Evolutionary conservation across 2,888 invertebrate genomes (phyloP).

Genomic region (Leptogaster cylindrica): DNA sequence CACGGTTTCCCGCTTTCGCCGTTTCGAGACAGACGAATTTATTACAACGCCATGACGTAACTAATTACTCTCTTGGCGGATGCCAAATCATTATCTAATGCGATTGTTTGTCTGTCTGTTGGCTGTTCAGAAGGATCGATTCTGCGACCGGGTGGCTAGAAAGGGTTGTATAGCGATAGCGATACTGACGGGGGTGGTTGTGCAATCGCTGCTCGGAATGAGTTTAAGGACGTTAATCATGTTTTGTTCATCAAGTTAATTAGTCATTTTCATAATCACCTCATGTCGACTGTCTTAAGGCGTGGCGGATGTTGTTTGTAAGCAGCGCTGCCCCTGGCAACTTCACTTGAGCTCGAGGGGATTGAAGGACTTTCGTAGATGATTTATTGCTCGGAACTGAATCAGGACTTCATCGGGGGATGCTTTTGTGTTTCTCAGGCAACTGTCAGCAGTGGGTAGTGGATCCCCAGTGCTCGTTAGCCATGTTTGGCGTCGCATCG

Average conservation of each 20-base stretch:
- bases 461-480: conserved; percentile 6
- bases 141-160: neutral
- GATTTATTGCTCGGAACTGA: conserved; percentile 19
- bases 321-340: conserved; percentile 27
- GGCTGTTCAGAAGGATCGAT: neutral
- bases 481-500: neutral
- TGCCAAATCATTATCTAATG: conserved; percentile 42
- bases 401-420: conserved; percentile 14
- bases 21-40: conserved; percentile 36
- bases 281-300: conserved; percentile 38
- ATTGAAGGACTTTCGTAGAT: conserved; percentile 4
- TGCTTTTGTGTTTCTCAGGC: neutral
- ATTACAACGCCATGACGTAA: conserved; percentile 41
- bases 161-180: neutral
- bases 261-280: conserved; percentile 44
- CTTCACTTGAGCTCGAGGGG: conserved; percentile 32
- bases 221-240: conserved; percentile 38
- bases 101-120: conserved; percentile 36
- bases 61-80: conserved; percentile 37
- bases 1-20: conserved; percentile 3
- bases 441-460: neutral
- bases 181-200: neutral
- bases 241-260: conserved; percentile 43
- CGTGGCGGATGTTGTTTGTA: conserved; percentile 19
- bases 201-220: neutral